Percentiles rank a stretch among this genome's conserved stretches.
These are phyloP conservation scores for Troilus luridus DNA, from an alignment of 2,888 invertebrate species.

Conservation along the genomic window DNA sequence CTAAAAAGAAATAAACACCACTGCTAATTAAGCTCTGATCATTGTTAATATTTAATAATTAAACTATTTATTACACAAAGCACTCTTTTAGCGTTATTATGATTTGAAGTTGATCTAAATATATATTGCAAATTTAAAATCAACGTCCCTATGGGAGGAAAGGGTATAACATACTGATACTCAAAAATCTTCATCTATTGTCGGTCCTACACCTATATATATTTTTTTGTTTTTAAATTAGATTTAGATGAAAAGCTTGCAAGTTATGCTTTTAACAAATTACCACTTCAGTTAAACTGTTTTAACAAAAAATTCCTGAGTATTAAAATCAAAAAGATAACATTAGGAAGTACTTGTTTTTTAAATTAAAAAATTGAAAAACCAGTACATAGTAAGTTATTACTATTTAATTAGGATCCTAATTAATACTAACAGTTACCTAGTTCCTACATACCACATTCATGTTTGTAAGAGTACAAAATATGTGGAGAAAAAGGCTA, in stretches of 20 bases:
- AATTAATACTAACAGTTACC: slow-evolving; percentile 61
- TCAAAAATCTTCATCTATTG: slow-evolving; percentile 53
- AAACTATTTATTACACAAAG: background rate
- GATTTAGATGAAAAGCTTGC: slow-evolving; percentile 65
- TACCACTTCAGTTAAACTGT: slow-evolving; percentile 47
- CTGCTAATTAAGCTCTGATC: background rate
- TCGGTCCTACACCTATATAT: slow-evolving; percentile 64
- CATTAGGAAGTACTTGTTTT: slow-evolving; percentile 46
- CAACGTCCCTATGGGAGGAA: background rate
- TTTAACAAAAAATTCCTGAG: slow-evolving; percentile 49
- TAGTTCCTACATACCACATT: slow-evolving; percentile 63
- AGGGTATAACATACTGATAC: slow-evolving; percentile 2
- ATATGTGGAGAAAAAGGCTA: slow-evolving; percentile 60
- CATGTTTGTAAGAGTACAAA: slow-evolving; percentile 61
- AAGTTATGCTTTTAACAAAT: slow-evolving; percentile 60
- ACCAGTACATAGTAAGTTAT: slow-evolving; percentile 58
- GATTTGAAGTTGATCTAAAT: background rate
- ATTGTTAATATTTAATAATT: background rate
- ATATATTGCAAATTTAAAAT: background rate
- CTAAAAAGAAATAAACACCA: background rate
- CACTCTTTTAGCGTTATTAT: background rate
- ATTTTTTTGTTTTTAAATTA: slow-evolving; percentile 58
- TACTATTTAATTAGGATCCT: slow-evolving; percentile 57
- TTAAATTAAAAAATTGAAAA: slow-evolving; percentile 49
- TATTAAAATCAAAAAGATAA: slow-evolving; percentile 58